phyloP scores from a whole-genome alignment of 1,140 invertebrate genomes.

The Ladona fulva region DNA sequence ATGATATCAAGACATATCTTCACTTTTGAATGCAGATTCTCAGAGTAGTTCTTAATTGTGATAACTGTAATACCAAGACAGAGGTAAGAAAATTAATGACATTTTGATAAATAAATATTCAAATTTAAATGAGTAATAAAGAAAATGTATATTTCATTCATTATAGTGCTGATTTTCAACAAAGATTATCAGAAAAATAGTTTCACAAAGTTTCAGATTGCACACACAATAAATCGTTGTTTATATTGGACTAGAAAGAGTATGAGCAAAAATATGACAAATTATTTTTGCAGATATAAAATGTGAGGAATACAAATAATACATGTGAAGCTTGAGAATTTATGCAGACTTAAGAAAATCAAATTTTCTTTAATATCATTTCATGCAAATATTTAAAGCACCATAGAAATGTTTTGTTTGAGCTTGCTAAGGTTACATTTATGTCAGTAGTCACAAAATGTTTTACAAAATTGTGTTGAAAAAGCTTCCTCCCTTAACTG shows the following conservation, averaged over 20 bases:
- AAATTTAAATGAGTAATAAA: not conserved
- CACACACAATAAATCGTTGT: not conserved
- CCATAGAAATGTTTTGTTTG: not conserved
- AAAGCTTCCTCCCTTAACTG: no score
- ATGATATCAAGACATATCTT: no score
- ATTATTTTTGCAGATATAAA: not conserved
- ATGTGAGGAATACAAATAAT: not conserved
- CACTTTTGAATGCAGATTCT: no score
- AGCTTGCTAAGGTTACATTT: not conserved
- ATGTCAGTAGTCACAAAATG: not conserved
- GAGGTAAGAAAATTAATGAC: no score
- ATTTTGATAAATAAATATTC: no score
- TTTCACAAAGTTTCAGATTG: not conserved
- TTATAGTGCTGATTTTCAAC: not conserved
- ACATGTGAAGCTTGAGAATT: not conserved
- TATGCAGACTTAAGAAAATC: not conserved
- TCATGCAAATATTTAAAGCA: not conserved
- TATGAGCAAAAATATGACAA: not conserved
- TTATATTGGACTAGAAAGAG: not conserved
- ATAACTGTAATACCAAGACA: no score
- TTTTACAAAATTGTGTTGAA: not conserved
- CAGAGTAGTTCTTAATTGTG: no score
- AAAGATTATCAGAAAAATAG: constrained; percentile 1
- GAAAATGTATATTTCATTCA: constrained; percentile 5
- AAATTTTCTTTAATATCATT: not conserved